Evolutionary conservation across 2,797 vertebrate genomes (phyloP).

Genomic region (Eulemur rubriventer): DNA sequence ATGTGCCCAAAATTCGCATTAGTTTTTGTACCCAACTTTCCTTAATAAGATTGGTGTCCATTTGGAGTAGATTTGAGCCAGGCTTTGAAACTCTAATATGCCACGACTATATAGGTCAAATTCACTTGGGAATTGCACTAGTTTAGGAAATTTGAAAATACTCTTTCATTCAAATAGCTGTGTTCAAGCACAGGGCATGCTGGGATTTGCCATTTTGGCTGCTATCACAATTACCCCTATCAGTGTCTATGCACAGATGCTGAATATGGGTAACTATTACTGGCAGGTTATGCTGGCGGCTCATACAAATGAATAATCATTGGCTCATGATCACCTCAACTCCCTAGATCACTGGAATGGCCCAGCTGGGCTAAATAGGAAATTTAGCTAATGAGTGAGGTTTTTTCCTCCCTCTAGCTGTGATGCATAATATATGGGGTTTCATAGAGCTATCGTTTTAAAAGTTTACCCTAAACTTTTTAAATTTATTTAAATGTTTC

Average conservation of each 20-base stretch:
- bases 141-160: conserved; percentile 59
- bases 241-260: conserved; percentile 76
- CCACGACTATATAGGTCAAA: conserved; percentile 37
- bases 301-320: conserved; percentile 73
- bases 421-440: not conserved
- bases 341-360: conserved; percentile 66
- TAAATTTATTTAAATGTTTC: not conserved
- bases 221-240: conserved; percentile 69
- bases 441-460: conserved; percentile 29
- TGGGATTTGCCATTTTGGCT: conserved; percentile 75
- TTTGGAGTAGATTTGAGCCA: not conserved
- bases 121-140: conserved; percentile 17
- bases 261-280: conserved; percentile 69
- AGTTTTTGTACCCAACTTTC: not conserved
- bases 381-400: conserved; percentile 51
- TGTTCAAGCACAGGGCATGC: conserved; percentile 59
- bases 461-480: not conserved
- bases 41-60: not conserved
- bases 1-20: not conserved
- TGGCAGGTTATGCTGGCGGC: conserved; percentile 72
- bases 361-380: conserved; percentile 64
- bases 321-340: conserved; percentile 70
- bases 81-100: conserved; percentile 26
- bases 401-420: not conserved
- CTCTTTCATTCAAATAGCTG: conserved; percentile 60